These are phyloP conservation scores for Rhynchophorus ferrugineus DNA, from an alignment of 1,140 invertebrate genomes.

Conservation along the genomic window DNA sequence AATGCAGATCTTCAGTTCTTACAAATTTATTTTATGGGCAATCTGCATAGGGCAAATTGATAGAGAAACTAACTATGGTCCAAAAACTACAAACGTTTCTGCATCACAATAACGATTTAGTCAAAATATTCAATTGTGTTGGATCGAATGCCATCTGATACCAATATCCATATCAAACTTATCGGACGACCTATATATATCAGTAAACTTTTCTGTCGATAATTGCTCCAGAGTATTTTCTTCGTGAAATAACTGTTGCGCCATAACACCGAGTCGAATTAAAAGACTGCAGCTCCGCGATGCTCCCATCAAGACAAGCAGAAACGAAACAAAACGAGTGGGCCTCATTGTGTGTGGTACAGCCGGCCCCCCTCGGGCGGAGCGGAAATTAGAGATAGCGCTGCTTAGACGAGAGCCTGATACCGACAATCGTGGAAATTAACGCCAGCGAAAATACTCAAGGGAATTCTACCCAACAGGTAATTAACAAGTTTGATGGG, in stretches of 20 bases:
- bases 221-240: no score
- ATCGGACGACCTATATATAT: no score
- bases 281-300: constrained; percentile 8
- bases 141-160: no score
- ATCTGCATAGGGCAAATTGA: no score
- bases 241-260: neutral
- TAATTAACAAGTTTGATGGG: constrained; percentile 43
- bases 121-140: no score
- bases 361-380: constrained; percentile 16
- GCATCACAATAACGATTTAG: no score
- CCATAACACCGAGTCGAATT: neutral
- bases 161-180: no score
- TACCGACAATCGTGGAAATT: constrained; percentile 41
- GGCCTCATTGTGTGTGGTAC: constrained; percentile 24
- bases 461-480: constrained; percentile 40
- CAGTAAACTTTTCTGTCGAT: no score
- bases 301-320: constrained; percentile 11
- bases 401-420: constrained; percentile 30
- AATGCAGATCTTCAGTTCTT: no score
- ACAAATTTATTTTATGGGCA: no score
- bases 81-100: no score
- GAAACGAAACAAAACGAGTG: constrained; percentile 14
- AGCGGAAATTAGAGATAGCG: constrained; percentile 38
- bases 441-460: constrained; percentile 39
- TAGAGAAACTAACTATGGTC: no score